A percentile compares a stretch with the other conserved stretches of the same genome.
phyloP scores from a whole-genome alignment of 2,113 vertebrate genomes.

The Phylloscopus whistleri region DNA sequence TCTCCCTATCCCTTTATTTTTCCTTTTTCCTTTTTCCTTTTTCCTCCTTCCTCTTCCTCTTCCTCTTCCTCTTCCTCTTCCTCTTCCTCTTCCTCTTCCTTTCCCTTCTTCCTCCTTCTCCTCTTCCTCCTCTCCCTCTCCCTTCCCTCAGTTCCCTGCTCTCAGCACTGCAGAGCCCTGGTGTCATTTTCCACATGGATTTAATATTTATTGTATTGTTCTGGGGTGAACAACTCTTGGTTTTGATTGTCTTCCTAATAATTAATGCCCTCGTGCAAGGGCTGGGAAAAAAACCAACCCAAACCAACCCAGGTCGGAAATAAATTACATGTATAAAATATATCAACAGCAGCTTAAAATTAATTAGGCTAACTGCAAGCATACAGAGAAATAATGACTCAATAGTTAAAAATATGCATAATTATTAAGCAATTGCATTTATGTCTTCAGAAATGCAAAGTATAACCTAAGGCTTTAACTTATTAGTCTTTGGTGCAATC shows the following conservation, averaged over 20 bases:
- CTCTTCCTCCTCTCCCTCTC: too few relatives aligned
- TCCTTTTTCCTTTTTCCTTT: too few relatives aligned
- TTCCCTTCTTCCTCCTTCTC: neutral
- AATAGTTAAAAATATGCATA: slow-evolving; percentile 70
- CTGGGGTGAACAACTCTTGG: neutral
- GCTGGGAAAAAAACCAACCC: neutral
- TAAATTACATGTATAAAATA: slow-evolving; percentile 62
- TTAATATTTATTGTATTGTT: neutral
- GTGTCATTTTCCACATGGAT: fast-evolving
- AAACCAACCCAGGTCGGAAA: neutral
- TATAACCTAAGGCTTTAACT: slow-evolving; percentile 69
- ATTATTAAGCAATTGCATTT: slow-evolving; percentile 73
- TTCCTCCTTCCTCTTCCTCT: too few relatives aligned
- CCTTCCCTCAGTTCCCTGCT: neutral
- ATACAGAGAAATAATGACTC: slow-evolving; percentile 65
- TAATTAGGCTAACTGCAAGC: slow-evolving; percentile 70
- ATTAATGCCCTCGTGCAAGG: slow-evolving; percentile 4
- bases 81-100: too few relatives aligned
- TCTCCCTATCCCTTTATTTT: too few relatives aligned
- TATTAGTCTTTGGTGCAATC: slow-evolving; percentile 75
- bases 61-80: neutral
- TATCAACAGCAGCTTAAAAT: slow-evolving; percentile 62
- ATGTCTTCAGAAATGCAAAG: slow-evolving; percentile 65
- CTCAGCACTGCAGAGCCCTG: fast-evolving
- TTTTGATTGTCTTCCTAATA: neutral